Percentiles rank a stretch among this genome's conserved stretches.
phyloP scores from a whole-genome alignment of 2,888 invertebrate genomes.

The Neoaliturus tenellus region DNA sequence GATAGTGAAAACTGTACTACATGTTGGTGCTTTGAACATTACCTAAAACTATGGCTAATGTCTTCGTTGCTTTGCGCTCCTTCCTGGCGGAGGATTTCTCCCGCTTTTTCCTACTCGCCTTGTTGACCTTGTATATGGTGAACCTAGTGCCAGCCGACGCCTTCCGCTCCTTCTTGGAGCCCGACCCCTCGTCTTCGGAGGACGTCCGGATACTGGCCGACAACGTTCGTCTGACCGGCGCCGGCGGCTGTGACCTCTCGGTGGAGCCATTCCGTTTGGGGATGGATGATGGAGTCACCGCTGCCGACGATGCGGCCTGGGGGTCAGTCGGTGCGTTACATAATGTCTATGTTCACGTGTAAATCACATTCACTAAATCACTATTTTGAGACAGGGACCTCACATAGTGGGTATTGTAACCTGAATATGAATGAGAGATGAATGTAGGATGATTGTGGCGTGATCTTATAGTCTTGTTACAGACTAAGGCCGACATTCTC shows the following conservation, averaged over 20 bases:
- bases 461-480: too few relatives aligned
- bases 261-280: conserved; percentile 68
- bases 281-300: conserved; percentile 28
- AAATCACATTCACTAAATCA: too few relatives aligned
- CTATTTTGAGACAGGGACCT: too few relatives aligned
- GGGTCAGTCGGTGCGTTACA: too few relatives aligned
- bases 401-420: too few relatives aligned
- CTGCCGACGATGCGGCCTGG: conserved; percentile 56
- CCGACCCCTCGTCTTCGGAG: conserved; percentile 67
- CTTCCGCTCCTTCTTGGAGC: conserved; percentile 84
- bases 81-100: conserved; percentile 96
- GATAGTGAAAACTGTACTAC: too few relatives aligned
- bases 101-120: conserved; percentile 95
- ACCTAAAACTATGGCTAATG: conserved; percentile 98
- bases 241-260: conserved; percentile 56
- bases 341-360: too few relatives aligned
- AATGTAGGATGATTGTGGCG: too few relatives aligned
- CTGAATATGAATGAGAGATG: too few relatives aligned
- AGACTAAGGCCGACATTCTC: too few relatives aligned
- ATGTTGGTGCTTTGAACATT: too few relatives aligned
- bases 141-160: conserved; percentile 82
- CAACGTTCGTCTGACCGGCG: conserved; percentile 66
- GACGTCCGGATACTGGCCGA: conserved; percentile 70
- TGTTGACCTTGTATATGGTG: conserved; percentile 95
- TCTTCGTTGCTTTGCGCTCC: conserved; percentile 99